Conservation (phyloP, 2,888 invertebrate genomes). For the Melinopterus prodromus region DNA sequence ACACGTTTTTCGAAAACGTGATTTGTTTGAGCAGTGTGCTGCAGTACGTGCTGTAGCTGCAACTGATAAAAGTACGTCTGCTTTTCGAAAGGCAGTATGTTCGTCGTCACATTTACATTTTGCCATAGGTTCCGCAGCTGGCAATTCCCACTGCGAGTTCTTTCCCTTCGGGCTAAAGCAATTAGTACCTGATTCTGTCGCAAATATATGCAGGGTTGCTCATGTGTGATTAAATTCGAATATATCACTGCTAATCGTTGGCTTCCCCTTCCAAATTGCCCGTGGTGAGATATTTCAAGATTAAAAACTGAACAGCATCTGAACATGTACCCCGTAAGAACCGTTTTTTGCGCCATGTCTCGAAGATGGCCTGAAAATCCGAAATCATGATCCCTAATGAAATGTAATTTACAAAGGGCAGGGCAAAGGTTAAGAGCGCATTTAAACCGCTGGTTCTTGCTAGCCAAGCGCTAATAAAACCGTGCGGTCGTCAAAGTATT, state of each 20-base stretch:
- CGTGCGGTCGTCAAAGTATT: neutral
- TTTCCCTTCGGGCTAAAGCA: constrained; percentile 9
- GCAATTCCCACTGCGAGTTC: constrained; percentile 26
- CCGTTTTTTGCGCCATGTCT: neutral
- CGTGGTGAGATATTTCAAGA: too few species aligned
- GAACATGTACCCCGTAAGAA: too few species aligned
- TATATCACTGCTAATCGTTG: neutral
- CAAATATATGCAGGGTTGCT: neutral
- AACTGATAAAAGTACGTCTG: neutral
- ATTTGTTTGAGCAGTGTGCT: too few species aligned
- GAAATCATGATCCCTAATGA: neutral
- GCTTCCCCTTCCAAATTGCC: neutral
- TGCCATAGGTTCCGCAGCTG: constrained; percentile 31
- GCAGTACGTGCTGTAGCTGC: neutral
- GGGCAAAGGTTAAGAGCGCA: neutral
- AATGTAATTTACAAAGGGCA: neutral
- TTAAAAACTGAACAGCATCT: too few species aligned
- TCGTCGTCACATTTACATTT: constrained; percentile 22
- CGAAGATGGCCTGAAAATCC: neutral
- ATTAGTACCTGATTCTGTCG: neutral
- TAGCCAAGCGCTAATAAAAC: neutral
- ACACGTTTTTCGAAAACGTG: too few species aligned
- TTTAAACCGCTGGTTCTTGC: neutral
- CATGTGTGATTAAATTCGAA: neutral
- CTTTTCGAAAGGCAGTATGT: neutral